phyloP scores from a whole-genome alignment of 2,113 vertebrate genomes.

The Halcyon malimbica region DNA sequence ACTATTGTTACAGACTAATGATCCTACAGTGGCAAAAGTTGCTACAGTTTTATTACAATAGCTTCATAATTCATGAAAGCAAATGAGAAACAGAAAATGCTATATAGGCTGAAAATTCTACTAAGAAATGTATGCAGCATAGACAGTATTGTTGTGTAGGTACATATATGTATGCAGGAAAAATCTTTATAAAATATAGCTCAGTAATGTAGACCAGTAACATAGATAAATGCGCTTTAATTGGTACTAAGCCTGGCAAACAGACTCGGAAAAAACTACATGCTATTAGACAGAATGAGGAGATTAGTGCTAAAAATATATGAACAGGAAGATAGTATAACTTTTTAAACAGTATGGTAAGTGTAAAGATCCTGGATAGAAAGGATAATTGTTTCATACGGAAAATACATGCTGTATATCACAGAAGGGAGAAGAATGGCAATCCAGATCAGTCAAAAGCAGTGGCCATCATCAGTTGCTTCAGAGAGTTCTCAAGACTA shows the following conservation, averaged over 20 bases:
- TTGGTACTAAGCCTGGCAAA: not conserved
- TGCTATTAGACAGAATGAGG: not conserved
- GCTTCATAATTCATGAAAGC: not conserved
- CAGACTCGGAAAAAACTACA: not conserved
- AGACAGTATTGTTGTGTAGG: not conserved
- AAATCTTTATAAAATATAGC: not conserved
- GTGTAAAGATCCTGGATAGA: not conserved
- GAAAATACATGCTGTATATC: not conserved
- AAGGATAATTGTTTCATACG: not conserved
- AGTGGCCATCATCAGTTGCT: not conserved
- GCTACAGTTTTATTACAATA: not conserved
- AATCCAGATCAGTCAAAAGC: not conserved
- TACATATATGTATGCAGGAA: not conserved
- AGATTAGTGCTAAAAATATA: not conserved
- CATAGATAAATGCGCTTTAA: slow-evolving; percentile 6
- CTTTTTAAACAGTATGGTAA: not conserved
- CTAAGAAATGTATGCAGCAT: not conserved
- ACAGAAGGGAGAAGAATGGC: not conserved
- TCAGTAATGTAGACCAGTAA: not conserved
- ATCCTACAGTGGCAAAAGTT: not conserved
- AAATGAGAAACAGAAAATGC: not conserved
- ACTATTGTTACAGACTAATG: not conserved
- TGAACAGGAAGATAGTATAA: not conserved
- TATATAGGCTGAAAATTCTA: not conserved
- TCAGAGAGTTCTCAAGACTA: not conserved